Base-by-base conservation (phyloP, 2,113 vertebrate species). In the Thamnaconus septentrionalis region DNA sequence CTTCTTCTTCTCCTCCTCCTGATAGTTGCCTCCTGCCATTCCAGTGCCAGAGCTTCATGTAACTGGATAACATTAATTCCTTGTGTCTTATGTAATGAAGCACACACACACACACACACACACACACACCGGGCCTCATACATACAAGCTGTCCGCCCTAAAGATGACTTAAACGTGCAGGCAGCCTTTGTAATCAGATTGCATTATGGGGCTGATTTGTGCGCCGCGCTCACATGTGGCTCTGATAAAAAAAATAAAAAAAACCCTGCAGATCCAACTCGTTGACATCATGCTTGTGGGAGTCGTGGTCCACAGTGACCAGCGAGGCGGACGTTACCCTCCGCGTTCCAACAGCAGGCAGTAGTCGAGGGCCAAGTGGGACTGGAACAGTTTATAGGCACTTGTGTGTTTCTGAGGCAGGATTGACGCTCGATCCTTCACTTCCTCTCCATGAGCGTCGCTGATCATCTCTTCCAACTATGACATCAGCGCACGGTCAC, bases 271-370 rank as follows among this genome's bases (percentile, higher is more conserved):
- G 62, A 75, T 76, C 76, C 87, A 31, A 58, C 71, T 65, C 11
- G 54, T 82, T 89, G 80, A 89, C 85, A 87, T 91, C 87, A 87
- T 69, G 70, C 61, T 75, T 75, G 59, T 69, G 68, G 50, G 71
- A 71, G 53, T 58, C 53, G 81, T 75, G 79, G 70, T 78, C 56
- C 48, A 70, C 67, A 73, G 56, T 57, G 56, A 56, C 71, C 55
- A 41, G 56, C 63, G 58, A 66, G 6, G 50, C 42, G 57, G 7
- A 4, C 18, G 18, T 31, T 31, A 31, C 18, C 18, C 18, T 31
- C 18, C 18, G 2, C 18, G 18, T 31, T 31, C 18, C 18, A 31
- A 31, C 18, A 31, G 18, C 18, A 31, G 18, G 18, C 18, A 31
- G 2, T 31, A 31, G 18, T 31, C 18, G 18, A 31, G 18, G 18